phyloP scores from a whole-genome alignment of 2,113 vertebrate genomes.

The Amphiprion percula region DNA sequence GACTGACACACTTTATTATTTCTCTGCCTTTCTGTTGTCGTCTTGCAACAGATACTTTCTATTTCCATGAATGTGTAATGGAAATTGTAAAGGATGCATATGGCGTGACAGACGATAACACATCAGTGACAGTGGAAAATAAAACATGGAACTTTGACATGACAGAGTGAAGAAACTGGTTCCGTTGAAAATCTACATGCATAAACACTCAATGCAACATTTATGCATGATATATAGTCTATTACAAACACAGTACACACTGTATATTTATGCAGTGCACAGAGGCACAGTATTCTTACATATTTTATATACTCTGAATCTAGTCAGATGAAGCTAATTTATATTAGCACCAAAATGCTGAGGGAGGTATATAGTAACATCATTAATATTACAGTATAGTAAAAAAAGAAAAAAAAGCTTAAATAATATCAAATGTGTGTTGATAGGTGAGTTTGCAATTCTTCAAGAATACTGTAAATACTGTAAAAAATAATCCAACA shows the following conservation, averaged over 20 bases:
- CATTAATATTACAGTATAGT: too few species aligned
- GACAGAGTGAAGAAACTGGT: neutral
- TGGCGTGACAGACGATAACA: neutral
- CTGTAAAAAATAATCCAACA: too few species aligned
- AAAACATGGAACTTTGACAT: neutral
- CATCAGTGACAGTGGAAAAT: neutral
- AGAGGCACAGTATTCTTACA: neutral
- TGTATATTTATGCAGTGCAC: neutral
- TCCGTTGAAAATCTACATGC: neutral
- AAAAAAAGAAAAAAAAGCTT: too few species aligned
- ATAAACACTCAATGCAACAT: neutral
- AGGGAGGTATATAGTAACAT: too few species aligned
- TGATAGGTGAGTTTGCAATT: too few species aligned
- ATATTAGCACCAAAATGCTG: neutral
- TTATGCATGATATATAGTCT: neutral
- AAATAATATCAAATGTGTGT: too few species aligned
- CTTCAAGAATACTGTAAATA: too few species aligned
- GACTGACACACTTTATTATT: conserved; percentile 54
- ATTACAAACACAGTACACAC: neutral
- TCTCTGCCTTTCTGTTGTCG: neutral
- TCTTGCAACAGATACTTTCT: neutral
- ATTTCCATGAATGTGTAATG: conserved; percentile 14
- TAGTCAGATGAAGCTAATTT: neutral
- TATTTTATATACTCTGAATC: neutral
- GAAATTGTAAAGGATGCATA: neutral